Base-by-base conservation (phyloP, 1,140 invertebrate species). In the Nephila pilipes region DNA sequence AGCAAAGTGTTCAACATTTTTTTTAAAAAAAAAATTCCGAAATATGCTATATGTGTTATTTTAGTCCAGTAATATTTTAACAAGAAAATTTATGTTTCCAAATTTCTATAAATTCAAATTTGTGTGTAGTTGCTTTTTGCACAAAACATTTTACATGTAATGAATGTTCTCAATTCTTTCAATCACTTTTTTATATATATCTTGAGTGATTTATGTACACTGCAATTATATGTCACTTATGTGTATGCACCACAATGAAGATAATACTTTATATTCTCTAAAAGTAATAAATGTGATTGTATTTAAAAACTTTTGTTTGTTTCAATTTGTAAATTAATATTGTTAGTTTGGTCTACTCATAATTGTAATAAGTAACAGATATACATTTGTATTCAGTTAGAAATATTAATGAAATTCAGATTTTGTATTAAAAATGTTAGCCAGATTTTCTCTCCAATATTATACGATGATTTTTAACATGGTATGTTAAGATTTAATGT, bases 261-360 rank as follows among this genome's bases (percentile, higher is more conserved):
- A 75, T n/a, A n/a, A n/a, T 75, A 75, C 69, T 75, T 32, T 75
- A 75, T 75, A 75, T 75, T 75, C 69, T 75, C 32, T 36, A 36
- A 18, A 75, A 75, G 69, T 75, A 32, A 75, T 65, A n/a, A 75
- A 36, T 75, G 29, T 75, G 29, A 75, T 75, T 75, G 32, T 20
- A 60, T 18, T 60, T 60, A 46, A 46, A 46, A 46, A 46, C 2
- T 8, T 46, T 29, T 63, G 22, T 65, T 12, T 25, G 22, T 25
- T 14, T 65, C 25, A 65, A 25, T 65, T 65, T 14, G 3, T 8
- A 29, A 2, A 25, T 14, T 25, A 65, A n/a, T 12, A 14, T n/a
- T 65, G n/a, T 10, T 10, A 65, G 8, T 65, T n/a, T 25, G 4
- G 46, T 46, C n/a, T n/a, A n/a, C n/a, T n/a, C n/a, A n/a, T n/a